Conservation (phyloP, 2,113 vertebrate genomes). For the Microcebus jonahi region DNA sequence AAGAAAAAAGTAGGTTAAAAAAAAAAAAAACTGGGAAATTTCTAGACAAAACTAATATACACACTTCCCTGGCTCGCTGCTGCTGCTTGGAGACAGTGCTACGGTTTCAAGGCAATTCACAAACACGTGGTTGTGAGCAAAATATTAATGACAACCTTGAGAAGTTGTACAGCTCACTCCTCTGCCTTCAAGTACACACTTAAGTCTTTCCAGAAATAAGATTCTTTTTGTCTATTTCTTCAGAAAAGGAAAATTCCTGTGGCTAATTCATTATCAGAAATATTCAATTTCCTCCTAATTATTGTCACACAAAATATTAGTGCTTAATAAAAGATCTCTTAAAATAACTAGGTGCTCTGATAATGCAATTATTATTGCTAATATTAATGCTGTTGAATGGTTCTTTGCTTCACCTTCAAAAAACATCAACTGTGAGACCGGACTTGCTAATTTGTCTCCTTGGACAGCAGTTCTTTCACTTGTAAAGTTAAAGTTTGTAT, state of each 20-base stretch:
- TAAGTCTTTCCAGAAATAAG: neutral
- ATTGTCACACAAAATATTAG: neutral
- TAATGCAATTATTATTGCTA: neutral
- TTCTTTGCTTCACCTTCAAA: neutral
- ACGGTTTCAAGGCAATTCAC: neutral
- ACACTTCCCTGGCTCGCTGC: neutral
- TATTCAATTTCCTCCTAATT: neutral
- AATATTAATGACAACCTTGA: slow-evolving; percentile 48
- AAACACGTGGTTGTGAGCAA: slow-evolving; percentile 1
- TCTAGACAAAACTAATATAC: neutral
- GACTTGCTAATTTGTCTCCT: slow-evolving; percentile 11
- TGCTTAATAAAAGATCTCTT: neutral
- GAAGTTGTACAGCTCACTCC: neutral
- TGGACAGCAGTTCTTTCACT: neutral
- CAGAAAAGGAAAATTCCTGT: neutral
- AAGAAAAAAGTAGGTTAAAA: neutral
- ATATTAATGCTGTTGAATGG: neutral
- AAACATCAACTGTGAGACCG: neutral
- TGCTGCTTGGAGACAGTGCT: neutral
- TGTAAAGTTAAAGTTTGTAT: slow-evolving; percentile 26
- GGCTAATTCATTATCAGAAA: slow-evolving; percentile 19
- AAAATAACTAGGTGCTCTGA: neutral
- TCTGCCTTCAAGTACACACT: neutral
- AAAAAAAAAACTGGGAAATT: neutral
- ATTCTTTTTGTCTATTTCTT: neutral